Conservation (phyloP, 1,140 invertebrate species). For the Calliphora vicina region DNA sequence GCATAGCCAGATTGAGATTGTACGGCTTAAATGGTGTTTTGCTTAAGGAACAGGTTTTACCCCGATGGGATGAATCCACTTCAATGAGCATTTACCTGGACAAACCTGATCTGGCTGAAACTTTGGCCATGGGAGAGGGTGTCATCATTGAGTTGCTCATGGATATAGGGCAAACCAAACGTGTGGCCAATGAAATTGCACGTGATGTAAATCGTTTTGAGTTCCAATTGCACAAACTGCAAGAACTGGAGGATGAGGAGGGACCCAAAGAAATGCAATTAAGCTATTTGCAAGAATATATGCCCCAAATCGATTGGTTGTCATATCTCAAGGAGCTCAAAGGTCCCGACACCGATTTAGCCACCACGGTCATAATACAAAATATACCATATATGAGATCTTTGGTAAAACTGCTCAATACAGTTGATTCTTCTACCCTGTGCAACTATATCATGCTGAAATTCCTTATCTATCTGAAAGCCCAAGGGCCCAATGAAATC, state of each 20-base stretch:
- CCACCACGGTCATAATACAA: slow-evolving; percentile 53
- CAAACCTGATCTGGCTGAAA: slow-evolving; percentile 51
- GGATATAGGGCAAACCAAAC: slow-evolving; percentile 58
- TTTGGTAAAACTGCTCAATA: slow-evolving; percentile 45
- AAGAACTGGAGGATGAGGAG: slow-evolving; percentile 56
- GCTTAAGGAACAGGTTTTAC: slow-evolving; percentile 52
- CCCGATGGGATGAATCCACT: slow-evolving; percentile 55
- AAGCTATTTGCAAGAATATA: slow-evolving; percentile 51
- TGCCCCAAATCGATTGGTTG: slow-evolving; percentile 53
- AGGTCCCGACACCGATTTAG: slow-evolving; percentile 14
- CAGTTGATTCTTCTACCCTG: slow-evolving; percentile 44
- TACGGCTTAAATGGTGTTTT: slow-evolving; percentile 56
- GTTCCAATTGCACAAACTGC: slow-evolving; percentile 51
- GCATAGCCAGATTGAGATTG: slow-evolving; percentile 49
- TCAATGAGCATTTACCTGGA: slow-evolving; percentile 55
- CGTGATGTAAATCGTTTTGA: slow-evolving; percentile 52
- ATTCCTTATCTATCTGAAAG: slow-evolving; percentile 51
- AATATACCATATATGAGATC: slow-evolving; percentile 54
- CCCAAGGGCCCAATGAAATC: slow-evolving; percentile 54
- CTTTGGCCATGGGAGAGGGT: slow-evolving; percentile 54
- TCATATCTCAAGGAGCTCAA: slow-evolving; percentile 47
- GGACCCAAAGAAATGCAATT: slow-evolving; percentile 55
- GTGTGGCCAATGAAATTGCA: slow-evolving; percentile 52
- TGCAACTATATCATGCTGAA: slow-evolving; percentile 59
- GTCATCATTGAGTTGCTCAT: slow-evolving; percentile 56